These are phyloP conservation scores for Rhogogaster chlorosoma DNA, from an alignment of 2,888 invertebrate genomes.

Conservation along the genomic window DNA sequence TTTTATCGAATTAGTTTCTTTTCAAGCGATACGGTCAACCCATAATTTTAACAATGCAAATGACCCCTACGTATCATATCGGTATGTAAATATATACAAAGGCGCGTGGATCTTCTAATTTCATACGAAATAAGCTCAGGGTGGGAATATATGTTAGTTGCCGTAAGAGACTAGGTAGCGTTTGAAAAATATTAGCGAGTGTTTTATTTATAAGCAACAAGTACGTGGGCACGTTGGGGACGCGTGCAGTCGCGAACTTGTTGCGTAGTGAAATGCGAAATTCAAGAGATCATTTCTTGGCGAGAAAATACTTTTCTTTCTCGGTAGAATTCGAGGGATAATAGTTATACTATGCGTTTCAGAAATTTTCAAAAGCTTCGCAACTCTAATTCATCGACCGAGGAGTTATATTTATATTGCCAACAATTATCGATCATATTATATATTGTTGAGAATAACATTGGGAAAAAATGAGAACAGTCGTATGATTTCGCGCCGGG, in stretches of 20 bases:
- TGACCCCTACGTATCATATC: background rate
- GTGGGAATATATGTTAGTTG: background rate
- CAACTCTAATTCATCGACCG: background rate
- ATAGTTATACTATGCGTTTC: background rate
- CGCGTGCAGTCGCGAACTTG: background rate
- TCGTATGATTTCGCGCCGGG: background rate
- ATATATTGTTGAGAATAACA: background rate
- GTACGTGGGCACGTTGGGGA: background rate
- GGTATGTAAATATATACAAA: background rate
- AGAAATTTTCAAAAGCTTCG: background rate
- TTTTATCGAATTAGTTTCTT: too few relatives aligned
- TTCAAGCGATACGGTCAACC: background rate
- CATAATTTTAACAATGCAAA: slow-evolving; percentile 8
- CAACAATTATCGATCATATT: background rate
- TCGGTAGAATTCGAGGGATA: background rate
- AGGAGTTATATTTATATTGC: background rate
- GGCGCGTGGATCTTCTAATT: background rate
- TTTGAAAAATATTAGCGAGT: slow-evolving; percentile 64
- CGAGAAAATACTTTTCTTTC: background rate
- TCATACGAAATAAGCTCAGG: background rate
- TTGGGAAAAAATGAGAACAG: background rate
- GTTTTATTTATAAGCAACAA: slow-evolving; percentile 10
- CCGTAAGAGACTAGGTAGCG: slow-evolving; percentile 56
- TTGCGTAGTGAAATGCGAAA: slow-evolving; percentile 18
- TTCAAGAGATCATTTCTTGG: background rate